Base-by-base conservation (phyloP, 2,888 invertebrate species). In the Steinernema scapterisci region DNA sequence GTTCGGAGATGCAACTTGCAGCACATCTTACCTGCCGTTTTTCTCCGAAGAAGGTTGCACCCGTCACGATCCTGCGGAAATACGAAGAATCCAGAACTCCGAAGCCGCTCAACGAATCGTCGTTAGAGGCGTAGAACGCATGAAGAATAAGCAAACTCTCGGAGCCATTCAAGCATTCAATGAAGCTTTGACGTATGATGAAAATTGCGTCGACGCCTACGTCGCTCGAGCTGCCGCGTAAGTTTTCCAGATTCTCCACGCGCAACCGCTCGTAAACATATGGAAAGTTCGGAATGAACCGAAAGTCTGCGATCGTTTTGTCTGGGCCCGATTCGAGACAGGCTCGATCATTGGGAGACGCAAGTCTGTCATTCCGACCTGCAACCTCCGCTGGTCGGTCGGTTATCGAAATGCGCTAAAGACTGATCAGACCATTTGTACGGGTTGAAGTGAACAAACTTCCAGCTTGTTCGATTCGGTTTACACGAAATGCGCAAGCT, bases 101-200 rank as follows among this genome's bases (percentile, higher is more conserved):
- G 63, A 63, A 27, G 63, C 63, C 11, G 63, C 63, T 7, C 31
- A 27, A 3, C 63, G 63, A 7, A 27, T 27, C 13, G 63, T 63
- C 11, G 63, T 31, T 5, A 27, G 27, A 31, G 63, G 63, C 31
- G 63, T 63, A 16, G 31, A 63, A 25, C 11, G 63, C 27, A 31
- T 63, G 63, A 63, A 38, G 19, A 13, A 63, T 13, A 27, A 63
- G 38, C 63, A 63, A n/a, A 63, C 16, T 5, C 25, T 63, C 11
- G 63, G 63, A 1, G 63, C 63, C 1, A 25, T 63, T 5, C 63
- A 63, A 25, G 63, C 63, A 25, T 91, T 95, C 54, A 95, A 95
- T 89, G 94, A 94, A 89, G 97, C 96, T 2, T 89, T 97, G 71
- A 93, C 92, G 88, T 95, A 95, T 84, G 95, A 95, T 89, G 93